These are phyloP conservation scores for Setophaga petechia DNA, from an alignment of 2,113 vertebrate species.

Conservation along the genomic window DNA sequence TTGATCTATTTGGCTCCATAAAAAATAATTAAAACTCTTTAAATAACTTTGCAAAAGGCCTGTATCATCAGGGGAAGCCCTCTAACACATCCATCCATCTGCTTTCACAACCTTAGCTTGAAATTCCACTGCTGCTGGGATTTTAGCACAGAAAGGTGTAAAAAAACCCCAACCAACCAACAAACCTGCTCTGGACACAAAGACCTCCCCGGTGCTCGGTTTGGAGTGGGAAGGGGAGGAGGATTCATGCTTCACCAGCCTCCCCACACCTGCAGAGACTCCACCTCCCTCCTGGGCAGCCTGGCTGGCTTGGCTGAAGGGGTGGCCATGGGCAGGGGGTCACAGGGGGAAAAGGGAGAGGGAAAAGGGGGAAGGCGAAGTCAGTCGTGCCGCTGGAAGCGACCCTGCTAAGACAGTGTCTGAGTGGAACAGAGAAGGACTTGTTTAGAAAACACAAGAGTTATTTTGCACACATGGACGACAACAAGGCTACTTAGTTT, in stretches of 20 bases:
- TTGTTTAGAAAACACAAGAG: slow-evolving; percentile 50
- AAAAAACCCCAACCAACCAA: neutral
- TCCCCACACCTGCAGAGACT: neutral
- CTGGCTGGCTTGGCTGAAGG: neutral
- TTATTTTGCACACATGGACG: slow-evolving; percentile 60
- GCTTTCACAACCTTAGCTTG: neutral
- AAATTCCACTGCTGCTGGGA: neutral
- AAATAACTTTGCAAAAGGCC: neutral
- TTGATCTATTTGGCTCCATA: slow-evolving; percentile 39
- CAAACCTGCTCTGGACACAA: neutral
- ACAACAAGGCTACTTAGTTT: slow-evolving; percentile 63
- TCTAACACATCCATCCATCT: neutral
- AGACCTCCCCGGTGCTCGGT: neutral
- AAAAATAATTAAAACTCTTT: neutral
- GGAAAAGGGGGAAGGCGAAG: neutral
- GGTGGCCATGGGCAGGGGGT: neutral
- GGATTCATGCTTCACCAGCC: neutral
- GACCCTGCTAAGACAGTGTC: neutral
- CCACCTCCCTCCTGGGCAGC: neutral
- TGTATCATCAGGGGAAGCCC: neutral
- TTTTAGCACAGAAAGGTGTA: neutral
- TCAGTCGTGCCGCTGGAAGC: neutral
- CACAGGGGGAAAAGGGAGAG: neutral
- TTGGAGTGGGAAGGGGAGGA: neutral
- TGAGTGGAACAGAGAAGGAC: slow-evolving; percentile 47